Evolutionary conservation across 2,888 invertebrate species (phyloP), one percentile per base, ranked within the genome.

Genomic region (Tetranychus truncatus): DNA sequence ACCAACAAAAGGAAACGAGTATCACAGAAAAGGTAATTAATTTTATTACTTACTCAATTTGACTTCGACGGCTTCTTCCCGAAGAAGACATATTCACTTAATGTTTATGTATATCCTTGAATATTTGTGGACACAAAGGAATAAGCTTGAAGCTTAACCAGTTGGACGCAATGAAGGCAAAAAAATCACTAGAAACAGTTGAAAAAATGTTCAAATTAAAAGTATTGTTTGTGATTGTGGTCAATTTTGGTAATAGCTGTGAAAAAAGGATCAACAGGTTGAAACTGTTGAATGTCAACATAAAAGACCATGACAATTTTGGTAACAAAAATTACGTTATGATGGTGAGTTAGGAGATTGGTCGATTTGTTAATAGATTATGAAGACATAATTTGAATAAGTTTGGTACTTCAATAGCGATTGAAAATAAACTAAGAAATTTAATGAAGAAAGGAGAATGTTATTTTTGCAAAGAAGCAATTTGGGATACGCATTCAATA

Each of bases 11-110:
- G 55, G 55, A 55, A 15, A 15, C 9, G 15, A 55, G 0, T 55
- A 6, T 55, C 55, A 55, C 15, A 15, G 55, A 34, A 34, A 34
- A 55, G 55, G 9, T 55, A 55, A 55, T 55, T 24, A 24, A n/a
- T 20, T 66, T 20, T 66, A 20, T 6, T 66, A 66, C 69, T 69
- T 69, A 69, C 69, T 69, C 69, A 11, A 69, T 24, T 69, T 69
- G 69, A 69, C 69, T 69, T 24, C 69, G 20, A 24, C 69, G 69
- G 34, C 69, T 69, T 69, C 69, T n/a, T 24, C 69, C 69, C 11
- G 69, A 69, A 21, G 69, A 69, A 69, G 69, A 69, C 69, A 69
- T 69, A 11, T 20, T 24, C n/a, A 20, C 11, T 69, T 5, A 18
- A 11, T 69, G 34, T 24, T n/a, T n/a, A 69, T 20, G 20, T 69